Base-by-base conservation (phyloP, 2,888 invertebrate genomes). In the Tortricodes alternella region DNA sequence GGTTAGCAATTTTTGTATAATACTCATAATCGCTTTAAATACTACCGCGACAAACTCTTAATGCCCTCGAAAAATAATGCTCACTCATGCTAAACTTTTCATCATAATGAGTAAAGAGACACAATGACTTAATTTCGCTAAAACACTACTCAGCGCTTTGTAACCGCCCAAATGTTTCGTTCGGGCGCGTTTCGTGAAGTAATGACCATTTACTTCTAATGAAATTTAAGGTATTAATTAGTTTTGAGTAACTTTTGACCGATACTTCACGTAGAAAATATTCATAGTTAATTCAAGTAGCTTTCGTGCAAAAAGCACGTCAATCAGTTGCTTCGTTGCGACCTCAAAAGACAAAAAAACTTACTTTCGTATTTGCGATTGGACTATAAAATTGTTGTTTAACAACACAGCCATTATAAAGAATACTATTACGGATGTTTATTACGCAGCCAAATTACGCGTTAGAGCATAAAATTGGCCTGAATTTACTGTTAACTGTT, bases 51-150 rank as follows among this genome's bases (percentile, higher is more conserved):
- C 46, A 44, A 24, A 37, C 23, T 49, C 32, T 18, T 43, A 9
- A 23, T 23, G 44, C 49, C 43, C 37, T 56, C 38, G 32, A 50
- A 43, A 56, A 55, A 50, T 56, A 56, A 56, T 50, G 38, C 15
- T 23, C 23, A 9, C 43, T 50, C 55, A 44, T 37, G 49, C 56
- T 56, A 52, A 60, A 48, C 46, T 43, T 58, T 44, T 59, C 46
- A 55, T 59, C 53, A 49, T 51, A 62, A 64, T 59, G 62, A 66
- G 60, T 34, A 34, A 60, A 55, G 53, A 60, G 61, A 65, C 57
- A 58, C 60, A n/a, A n/a, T n/a, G 59, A 64, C 64, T 64, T 57
- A 61, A 67, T 67, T 64, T 57, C 48, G 46, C 55, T 63, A 57
- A 70, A 69, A 66, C 61, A 57, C 38, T 53, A 43, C 46, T 53